Conservation (phyloP, 1,140 invertebrate genomes). For the Lamellibrachia luymesi region DNA sequence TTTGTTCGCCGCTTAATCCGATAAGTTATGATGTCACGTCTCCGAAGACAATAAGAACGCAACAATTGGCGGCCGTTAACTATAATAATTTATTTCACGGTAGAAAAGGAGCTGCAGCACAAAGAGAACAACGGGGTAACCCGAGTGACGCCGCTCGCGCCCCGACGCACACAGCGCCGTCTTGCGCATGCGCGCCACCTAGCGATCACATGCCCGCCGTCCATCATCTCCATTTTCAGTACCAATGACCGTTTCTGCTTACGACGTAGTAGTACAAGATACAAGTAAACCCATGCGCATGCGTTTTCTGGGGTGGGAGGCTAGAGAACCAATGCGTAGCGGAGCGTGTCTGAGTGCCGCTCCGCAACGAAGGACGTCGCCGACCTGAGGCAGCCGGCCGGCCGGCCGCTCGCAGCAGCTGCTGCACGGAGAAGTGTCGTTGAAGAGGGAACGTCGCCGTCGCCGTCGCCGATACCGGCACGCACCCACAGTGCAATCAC, state of each 20-base stretch:
- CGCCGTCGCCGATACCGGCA: not conserved
- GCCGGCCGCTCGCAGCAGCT: not conserved
- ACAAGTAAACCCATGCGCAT: slow-evolving; percentile 11
- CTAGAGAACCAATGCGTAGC: not conserved
- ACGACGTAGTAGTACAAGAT: not conserved
- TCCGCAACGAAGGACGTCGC: not conserved
- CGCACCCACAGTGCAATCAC: not conserved
- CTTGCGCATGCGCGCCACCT: not conserved
- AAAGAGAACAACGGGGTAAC: not conserved
- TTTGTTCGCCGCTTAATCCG: too few species aligned
- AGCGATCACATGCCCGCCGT: not conserved
- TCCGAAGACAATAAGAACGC: slow-evolving; percentile 9
- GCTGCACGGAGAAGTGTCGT: slow-evolving; percentile 2
- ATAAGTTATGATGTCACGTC: too few species aligned
- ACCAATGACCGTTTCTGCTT: not conserved
- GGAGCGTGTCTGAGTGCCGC: not conserved
- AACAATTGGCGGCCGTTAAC: not conserved
- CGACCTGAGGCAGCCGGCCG: not conserved
- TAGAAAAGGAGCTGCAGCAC: slow-evolving; percentile 13
- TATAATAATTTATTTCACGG: slow-evolving; percentile 18
- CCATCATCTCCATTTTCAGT: not conserved
- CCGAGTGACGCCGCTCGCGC: not conserved
- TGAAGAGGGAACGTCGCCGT: not conserved
- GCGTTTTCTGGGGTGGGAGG: not conserved
- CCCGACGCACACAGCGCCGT: not conserved